Evolutionary conservation across 1,140 invertebrate genomes (phyloP).

Genomic region (Spodoptera frugiperda): DNA sequence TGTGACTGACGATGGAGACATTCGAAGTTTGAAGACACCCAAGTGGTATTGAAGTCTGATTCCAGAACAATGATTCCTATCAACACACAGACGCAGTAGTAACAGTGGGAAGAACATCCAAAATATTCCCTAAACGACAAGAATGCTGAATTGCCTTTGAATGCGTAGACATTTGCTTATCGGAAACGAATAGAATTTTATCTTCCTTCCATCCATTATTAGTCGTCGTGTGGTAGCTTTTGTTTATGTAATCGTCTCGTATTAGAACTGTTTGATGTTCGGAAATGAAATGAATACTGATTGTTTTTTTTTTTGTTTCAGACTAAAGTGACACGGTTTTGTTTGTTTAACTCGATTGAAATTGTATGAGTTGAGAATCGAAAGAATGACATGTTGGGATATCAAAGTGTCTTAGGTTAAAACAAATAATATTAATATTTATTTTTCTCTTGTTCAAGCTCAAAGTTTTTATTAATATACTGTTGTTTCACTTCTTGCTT

Average conservation of each 20-base stretch:
- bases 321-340: too few species aligned
- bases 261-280: not conserved
- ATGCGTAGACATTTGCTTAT: slow-evolving; percentile 27
- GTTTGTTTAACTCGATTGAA: too few species aligned
- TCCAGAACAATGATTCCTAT: not conserved
- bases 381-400: too few species aligned
- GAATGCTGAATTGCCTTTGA: slow-evolving; percentile 26
- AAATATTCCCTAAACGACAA: slow-evolving; percentile 15
- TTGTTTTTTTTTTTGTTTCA: not conserved
- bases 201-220: not conserved
- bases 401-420: too few species aligned
- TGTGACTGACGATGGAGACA: too few species aligned
- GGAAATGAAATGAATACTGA: not conserved
- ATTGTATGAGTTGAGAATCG: too few species aligned
- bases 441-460: too few species aligned
- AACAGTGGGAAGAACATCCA: too few species aligned
- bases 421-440: too few species aligned
- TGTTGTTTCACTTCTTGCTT: too few species aligned
- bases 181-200: slow-evolving; percentile 43
- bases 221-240: slow-evolving; percentile 3
- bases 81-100: not conserved
- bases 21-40: too few species aligned
- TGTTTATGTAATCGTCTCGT: slow-evolving; percentile 8
- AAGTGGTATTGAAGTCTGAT: not conserved
- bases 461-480: too few species aligned